A percentile compares a stretch with the other conserved stretches of the same genome.
phyloP scores from a whole-genome alignment of 2,888 invertebrate genomes.

The Colletes collaris region DNA sequence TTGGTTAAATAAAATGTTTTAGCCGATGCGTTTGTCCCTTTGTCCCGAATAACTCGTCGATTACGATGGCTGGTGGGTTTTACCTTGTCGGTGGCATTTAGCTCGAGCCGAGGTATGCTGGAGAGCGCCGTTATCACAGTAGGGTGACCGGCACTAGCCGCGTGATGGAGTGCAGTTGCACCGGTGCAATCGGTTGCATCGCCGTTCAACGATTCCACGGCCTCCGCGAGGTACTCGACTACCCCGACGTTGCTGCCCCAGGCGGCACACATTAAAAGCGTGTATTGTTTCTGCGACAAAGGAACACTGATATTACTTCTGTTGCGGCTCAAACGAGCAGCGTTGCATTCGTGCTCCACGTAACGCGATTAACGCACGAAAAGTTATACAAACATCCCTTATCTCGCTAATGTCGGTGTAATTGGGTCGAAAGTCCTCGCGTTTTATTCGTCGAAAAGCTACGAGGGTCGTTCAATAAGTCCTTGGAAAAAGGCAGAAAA shows the following conservation, averaged over 20 bases:
- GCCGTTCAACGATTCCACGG: conserved; percentile 86
- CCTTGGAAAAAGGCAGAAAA: no score
- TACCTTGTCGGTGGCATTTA: conserved; percentile 89
- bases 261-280: conserved; percentile 90
- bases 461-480: no score
- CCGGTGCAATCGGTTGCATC: conserved; percentile 88
- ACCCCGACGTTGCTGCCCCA: conserved; percentile 87
- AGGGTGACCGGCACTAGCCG: conserved; percentile 89
- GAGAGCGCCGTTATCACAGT: conserved; percentile 87
- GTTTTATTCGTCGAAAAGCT: no score
- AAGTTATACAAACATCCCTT: no score
- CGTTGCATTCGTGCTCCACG: no score
- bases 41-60: background rate
- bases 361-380: no score
- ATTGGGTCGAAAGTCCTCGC: no score
- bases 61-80: conserved; percentile 23
- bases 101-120: conserved; percentile 85
- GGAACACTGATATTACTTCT: conserved; percentile 7
- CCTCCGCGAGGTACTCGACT: conserved; percentile 84
- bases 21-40: no score
- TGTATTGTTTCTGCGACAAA: conserved; percentile 87
- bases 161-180: conserved; percentile 90
- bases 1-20: no score
- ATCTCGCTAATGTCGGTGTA: no score
- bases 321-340: background rate